Evolutionary conservation across 2,888 invertebrate species (phyloP), one percentile per base, ranked within the genome.

Genomic region (Philereme transversata): DNA sequence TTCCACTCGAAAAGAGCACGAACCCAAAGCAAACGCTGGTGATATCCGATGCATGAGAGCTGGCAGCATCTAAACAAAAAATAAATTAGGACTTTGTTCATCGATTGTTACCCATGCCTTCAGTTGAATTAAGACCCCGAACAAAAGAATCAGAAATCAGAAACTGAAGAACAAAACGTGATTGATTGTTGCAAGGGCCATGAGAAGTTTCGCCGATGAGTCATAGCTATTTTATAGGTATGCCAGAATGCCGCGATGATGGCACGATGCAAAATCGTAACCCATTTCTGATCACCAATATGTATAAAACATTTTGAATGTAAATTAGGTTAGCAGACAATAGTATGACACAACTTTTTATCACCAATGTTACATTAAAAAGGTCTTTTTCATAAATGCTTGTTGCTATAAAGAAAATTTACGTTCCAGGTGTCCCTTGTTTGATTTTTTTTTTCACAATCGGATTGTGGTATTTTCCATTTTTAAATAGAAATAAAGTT

Each of bases 1-100:
- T 79, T 96, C 96, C 66, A 97, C 95, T 63, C 94, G 93, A 88
- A 96, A 97, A 65, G 95, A 95, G 84, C 97, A 97, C 76, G 95
- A 94, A 47, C 94, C 93, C 67, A 96, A 87, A 35, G 94, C 94
- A 84, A 97, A 97, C 41, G 95, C 94, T 41, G 95, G 94, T 22
- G 95, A 95, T 75, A 94, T 91, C 68, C 94, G 92, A 76, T 95
- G 94, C 93, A 97, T 94, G 64, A 96, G 87, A 56, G 95, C 94
- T 51, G 96, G 96, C 72, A 97, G 84, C 84, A 95, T 93, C 95
- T 96, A 82, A 22, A n/a, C 22, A 49, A 57, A 54, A 49, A 54
- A 40, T 6, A 47, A 51, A 35, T 46, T 43, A 5, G 10, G 43
- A 44, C n/a, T 38, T 51, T 9, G 46, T 57, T 57, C 57, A 52